Percentiles rank a stretch among this genome's conserved stretches.
These are phyloP conservation scores for Crocodylus rhombifer DNA, from an alignment of 2,797 vertebrate genomes.

Conservation along the genomic window DNA sequence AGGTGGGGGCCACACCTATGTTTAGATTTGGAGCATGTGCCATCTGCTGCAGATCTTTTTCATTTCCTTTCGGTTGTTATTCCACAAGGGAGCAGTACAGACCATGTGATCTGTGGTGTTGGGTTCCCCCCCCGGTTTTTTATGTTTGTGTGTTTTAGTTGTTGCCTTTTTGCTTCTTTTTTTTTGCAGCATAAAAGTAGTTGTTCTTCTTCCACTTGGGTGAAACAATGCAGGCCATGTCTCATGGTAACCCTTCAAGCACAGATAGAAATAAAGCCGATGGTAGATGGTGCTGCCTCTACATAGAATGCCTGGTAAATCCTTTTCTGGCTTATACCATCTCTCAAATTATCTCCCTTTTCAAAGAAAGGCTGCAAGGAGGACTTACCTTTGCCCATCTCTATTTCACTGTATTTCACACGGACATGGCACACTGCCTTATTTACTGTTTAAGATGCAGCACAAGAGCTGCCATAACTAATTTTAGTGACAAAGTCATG, in stretches of 20 bases:
- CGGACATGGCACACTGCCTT: neutral
- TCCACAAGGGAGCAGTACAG: neutral
- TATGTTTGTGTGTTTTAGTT: no score
- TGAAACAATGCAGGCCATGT: neutral
- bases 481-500: no score
- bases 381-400: neutral
- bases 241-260: neutral
- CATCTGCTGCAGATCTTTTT: rapidly evolving
- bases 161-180: no score
- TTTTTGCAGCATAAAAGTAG: neutral
- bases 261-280: neutral
- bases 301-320: neutral
- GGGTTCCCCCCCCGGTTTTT: neutral
- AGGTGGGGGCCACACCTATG: neutral
- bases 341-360: neutral
- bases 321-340: neutral
- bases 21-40: neutral
- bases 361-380: neutral
- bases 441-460: neutral
- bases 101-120: rapidly evolving
- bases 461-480: no score
- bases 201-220: neutral
- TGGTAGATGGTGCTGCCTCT: neutral
- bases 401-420: neutral
- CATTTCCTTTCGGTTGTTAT: neutral